Evolutionary conservation across 2,113 vertebrate species (phyloP).

Genomic region (Rhynchomys soricoides): DNA sequence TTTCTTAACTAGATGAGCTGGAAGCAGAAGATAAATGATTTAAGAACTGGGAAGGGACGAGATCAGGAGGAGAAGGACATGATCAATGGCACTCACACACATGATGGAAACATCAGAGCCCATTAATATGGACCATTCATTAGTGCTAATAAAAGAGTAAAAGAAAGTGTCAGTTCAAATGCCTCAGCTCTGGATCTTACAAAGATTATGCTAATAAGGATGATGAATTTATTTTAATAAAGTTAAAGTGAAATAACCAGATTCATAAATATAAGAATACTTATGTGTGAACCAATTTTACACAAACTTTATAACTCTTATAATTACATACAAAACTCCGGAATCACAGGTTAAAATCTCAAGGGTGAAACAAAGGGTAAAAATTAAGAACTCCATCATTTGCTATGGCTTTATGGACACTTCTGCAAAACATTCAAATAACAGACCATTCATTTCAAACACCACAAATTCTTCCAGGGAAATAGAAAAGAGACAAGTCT

Average conservation of each 20-base stretch:
- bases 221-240: constrained; percentile 7
- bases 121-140: background rate
- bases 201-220: background rate
- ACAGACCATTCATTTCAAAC: background rate
- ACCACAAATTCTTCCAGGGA: background rate
- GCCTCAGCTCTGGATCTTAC: background rate
- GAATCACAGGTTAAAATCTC: background rate
- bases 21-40: background rate
- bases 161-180: background rate
- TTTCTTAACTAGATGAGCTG: background rate
- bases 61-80: background rate
- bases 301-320: background rate
- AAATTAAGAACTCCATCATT: background rate
- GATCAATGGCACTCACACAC: background rate
- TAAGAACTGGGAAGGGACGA: background rate
- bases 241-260: background rate
- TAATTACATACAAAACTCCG: background rate
- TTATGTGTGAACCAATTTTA: background rate
- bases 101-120: background rate
- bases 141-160: background rate
- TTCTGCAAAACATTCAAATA: background rate
- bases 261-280: background rate
- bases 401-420: background rate
- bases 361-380: background rate
- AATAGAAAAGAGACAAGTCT: background rate